phyloP scores from a whole-genome alignment of 2,888 invertebrate genomes.

The Leptogaster cylindrica region DNA sequence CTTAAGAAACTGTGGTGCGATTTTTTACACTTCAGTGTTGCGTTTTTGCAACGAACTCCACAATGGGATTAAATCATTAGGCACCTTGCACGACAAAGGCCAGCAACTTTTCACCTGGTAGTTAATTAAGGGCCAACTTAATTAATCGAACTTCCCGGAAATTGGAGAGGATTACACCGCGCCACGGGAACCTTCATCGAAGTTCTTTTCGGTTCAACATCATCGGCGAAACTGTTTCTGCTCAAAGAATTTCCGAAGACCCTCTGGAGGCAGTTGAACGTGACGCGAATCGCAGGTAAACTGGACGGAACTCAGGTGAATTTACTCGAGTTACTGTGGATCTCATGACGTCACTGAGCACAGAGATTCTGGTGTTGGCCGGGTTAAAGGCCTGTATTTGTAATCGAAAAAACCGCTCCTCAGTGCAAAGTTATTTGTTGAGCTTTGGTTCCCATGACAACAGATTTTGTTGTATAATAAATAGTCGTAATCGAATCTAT shows the following conservation, averaged over 20 bases:
- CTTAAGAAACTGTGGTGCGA: too few species aligned
- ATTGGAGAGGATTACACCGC: too few species aligned
- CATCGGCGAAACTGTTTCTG: conserved; percentile 33
- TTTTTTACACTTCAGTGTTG: too few species aligned
- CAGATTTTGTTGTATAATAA: too few species aligned
- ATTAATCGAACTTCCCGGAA: conserved; percentile 24
- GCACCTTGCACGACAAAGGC: too few species aligned
- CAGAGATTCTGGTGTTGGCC: conserved; percentile 13
- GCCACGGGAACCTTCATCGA: too few species aligned
- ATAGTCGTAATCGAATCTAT: too few species aligned
- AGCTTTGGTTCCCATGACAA: too few species aligned
- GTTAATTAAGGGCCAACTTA: too few species aligned
- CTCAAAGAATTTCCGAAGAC: conserved; percentile 4
- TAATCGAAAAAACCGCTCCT: background rate
- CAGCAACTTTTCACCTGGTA: too few species aligned
- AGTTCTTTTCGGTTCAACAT: too few species aligned
- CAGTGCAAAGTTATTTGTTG: too few species aligned
- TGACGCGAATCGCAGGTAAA: conserved; percentile 48
- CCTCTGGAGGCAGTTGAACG: conserved; percentile 44
- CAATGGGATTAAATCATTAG: background rate
- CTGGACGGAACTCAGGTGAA: conserved; percentile 45
- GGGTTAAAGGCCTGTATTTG: background rate
- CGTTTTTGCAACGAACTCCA: background rate
- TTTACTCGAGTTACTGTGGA: conserved; percentile 36
- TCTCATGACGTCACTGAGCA: background rate